These are phyloP conservation scores for Tridacna crocea DNA, from an alignment of 2,888 invertebrate species.

Conservation along the genomic window DNA sequence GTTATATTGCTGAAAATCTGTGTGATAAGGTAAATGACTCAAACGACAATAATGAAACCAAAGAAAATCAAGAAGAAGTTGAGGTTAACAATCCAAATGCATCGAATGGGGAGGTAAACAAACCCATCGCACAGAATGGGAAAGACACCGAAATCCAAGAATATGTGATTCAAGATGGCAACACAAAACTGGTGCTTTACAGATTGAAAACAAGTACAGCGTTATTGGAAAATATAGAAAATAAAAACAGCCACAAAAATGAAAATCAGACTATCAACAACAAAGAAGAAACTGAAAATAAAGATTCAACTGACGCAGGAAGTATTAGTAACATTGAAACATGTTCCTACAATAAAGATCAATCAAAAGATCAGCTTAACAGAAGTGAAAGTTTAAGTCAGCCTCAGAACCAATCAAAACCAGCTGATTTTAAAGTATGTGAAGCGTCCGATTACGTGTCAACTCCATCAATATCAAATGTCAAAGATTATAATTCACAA, in stretches of 20 bases:
- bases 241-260: constrained; percentile 1
- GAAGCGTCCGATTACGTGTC: neutral
- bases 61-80: neutral
- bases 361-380: too few relatives aligned
- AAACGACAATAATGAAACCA: neutral
- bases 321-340: neutral
- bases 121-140: neutral
- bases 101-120: neutral
- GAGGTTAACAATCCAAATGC: neutral
- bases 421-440: neutral
- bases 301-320: neutral
- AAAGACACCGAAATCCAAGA: constrained; percentile 18
- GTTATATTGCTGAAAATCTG: neutral
- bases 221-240: neutral
- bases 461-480: neutral
- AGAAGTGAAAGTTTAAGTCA: too few relatives aligned
- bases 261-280: neutral
- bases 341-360: neutral
- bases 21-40: neutral
- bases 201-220: constrained; percentile 29
- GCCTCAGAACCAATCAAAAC: too few relatives aligned
- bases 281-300: neutral
- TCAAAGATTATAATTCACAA: neutral
- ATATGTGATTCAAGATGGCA: constrained; percentile 18
- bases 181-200: constrained; percentile 40